phyloP scores from a whole-genome alignment of 2,113 vertebrate genomes.

The Pyrgilauda ruficollis region DNA sequence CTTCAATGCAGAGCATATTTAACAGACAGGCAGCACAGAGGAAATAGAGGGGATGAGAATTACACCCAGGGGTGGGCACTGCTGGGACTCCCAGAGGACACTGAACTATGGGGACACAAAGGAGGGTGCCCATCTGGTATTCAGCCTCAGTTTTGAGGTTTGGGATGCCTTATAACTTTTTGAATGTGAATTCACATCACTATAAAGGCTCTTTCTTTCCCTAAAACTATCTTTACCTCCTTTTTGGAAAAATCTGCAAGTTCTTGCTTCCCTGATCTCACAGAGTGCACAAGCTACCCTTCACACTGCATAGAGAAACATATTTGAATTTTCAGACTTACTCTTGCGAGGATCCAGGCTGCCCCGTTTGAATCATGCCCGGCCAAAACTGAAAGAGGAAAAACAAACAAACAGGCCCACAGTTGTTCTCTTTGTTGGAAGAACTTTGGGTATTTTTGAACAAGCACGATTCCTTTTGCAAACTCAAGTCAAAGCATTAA shows the following conservation, averaged over 20 bases:
- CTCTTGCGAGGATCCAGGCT: slow-evolving; percentile 99
- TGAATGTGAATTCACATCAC: background rate
- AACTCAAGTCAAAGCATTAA: slow-evolving; percentile 20
- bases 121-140: background rate
- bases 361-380: slow-evolving; percentile 94
- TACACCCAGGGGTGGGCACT: background rate
- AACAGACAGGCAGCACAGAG: background rate
- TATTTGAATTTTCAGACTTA: slow-evolving; percentile 75
- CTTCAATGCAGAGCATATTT: background rate
- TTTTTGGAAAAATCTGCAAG: background rate
- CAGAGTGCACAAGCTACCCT: background rate
- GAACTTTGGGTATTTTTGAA: slow-evolving; percentile 3
- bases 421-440: slow-evolving; percentile 15
- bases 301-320: background rate
- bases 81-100: background rate
- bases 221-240: background rate
- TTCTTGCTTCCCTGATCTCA: background rate
- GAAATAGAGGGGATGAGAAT: background rate
- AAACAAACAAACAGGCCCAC: slow-evolving; percentile 34
- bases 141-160: background rate
- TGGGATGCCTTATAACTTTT: background rate
- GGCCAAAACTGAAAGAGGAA: slow-evolving; percentile 90
- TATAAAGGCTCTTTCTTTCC: background rate
- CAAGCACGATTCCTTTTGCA: slow-evolving; percentile 14
- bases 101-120: background rate